Percentiles rank a stretch among this genome's conserved stretches.
These are phyloP conservation scores for Neuroterus valhalla DNA, from an alignment of 1,140 invertebrate genomes.

Conservation along the genomic window DNA sequence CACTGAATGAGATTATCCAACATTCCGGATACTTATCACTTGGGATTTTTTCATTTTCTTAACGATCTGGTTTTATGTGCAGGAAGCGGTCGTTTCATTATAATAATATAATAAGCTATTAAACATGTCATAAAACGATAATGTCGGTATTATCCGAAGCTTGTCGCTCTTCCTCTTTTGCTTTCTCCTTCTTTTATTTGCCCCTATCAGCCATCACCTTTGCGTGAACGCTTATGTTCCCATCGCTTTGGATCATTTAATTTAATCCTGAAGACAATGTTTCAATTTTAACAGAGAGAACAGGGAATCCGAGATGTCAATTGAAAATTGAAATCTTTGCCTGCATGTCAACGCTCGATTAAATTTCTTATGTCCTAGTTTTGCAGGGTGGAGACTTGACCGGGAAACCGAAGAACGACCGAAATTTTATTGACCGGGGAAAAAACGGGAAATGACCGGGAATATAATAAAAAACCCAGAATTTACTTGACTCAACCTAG, in stretches of 20 bases:
- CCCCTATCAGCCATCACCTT: constrained; percentile 22
- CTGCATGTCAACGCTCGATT: neutral
- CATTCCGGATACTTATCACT: too few relatives aligned
- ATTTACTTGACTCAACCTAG: too few relatives aligned
- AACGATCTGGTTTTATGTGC: neutral
- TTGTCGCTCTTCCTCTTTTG: constrained; percentile 14
- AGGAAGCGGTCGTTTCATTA: neutral
- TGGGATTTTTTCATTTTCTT: neutral
- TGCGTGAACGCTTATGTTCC: constrained; percentile 1
- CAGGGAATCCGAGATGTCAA: neutral
- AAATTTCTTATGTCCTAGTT: neutral
- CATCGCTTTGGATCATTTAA: constrained; percentile 7
- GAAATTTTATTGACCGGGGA: too few relatives aligned
- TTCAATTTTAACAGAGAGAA: neutral
- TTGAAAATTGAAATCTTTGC: neutral
- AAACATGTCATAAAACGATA: constrained; percentile 4
- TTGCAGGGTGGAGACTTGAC: too few relatives aligned
- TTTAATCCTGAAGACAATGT: constrained; percentile 19
- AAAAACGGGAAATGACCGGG: too few relatives aligned
- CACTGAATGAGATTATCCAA: too few relatives aligned
- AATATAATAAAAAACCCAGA: too few relatives aligned
- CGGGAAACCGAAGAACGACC: too few relatives aligned
- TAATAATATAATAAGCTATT: neutral
- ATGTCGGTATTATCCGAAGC: neutral
- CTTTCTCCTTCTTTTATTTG: constrained; percentile 20